Base-by-base conservation (phyloP, 92 coral and sea anemone species). In the Ricordea florida region DNA sequence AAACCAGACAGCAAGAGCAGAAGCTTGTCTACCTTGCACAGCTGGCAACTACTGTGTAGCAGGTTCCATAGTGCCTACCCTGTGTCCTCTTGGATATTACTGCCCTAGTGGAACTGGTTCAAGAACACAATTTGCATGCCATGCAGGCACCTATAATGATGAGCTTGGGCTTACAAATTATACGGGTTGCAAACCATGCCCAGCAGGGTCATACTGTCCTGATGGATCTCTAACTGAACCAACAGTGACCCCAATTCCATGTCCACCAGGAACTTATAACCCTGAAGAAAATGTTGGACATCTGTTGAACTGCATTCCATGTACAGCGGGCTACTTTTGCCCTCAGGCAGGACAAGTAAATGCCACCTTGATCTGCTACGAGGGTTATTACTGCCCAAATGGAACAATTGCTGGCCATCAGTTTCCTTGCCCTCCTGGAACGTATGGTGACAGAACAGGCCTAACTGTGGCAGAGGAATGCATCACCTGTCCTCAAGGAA, bases 361-460 rank as follows among this genome's bases (percentile, higher is more conserved):
- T 58, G 97, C 86, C n/a, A 91, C 97, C 15, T 87, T 88, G 51
- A 53, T 70, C 42, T 94, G 98, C 61, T 87, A 85, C 44, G 98
- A 94, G 66, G 98, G 98, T 3, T 94, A 92, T 76, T 94, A 94
- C 47, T 94, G 98, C 47, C 98, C 98, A n/a, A 94, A 92, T 63
- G 80, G 94, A 34, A 94, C 98, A 18, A 57, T 92, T 29, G 96
- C 98, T 0, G 97, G 97, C 9, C 81, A 83, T 61, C 97, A 94
- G 83, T 94, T 88, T 46, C 98, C 98, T 1, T 94, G 98, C 27
- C 96, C 94, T 36, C 93, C 98, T 10, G 98, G 98, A 18, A 82
- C 97, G 0, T 94, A 88, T 64, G 97, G 96, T n/a, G 89, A 91
- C 72, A 83, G 85, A 20, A 84, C 98, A 5, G 97, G 92, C 47